phyloP scores from a whole-genome alignment of 2,888 invertebrate species.

The Pemphredon lugubris region DNA sequence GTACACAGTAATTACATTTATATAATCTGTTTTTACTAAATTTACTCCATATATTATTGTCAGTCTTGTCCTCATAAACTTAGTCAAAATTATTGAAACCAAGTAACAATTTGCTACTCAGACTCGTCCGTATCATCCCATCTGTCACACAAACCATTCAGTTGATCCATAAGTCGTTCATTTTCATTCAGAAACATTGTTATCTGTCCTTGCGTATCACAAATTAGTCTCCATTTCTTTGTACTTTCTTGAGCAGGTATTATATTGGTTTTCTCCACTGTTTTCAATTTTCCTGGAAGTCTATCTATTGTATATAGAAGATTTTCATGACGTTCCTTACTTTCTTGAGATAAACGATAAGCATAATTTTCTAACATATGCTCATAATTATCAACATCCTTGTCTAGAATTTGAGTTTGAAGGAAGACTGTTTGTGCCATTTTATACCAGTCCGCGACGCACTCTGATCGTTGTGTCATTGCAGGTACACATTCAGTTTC shows the following conservation, averaged over 20 bases:
- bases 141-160: conserved; percentile 62
- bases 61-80: conserved; percentile 39
- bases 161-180: conserved; percentile 65
- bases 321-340: conserved; percentile 74
- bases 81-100: no score
- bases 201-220: conserved; percentile 73
- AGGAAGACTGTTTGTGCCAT: conserved; percentile 93
- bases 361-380: conserved; percentile 81
- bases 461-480: conserved; percentile 89
- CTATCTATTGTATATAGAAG: conserved; percentile 69
- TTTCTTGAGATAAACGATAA: conserved; percentile 75
- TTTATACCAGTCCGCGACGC: conserved; percentile 93
- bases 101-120: conserved; percentile 45
- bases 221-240: conserved; percentile 74
- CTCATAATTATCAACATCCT: conserved; percentile 85
- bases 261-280: conserved; percentile 63
- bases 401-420: conserved; percentile 91
- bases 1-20: neutral
- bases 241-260: conserved; percentile 68
- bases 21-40: neutral
- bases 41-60: conserved; percentile 22
- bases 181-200: conserved; percentile 70
- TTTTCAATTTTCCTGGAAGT: conserved; percentile 67
- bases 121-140: conserved; percentile 58
- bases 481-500: conserved; percentile 88